Evolutionary conservation across 2,888 invertebrate species (phyloP).

Genomic region (Chrysolina oricalcia): DNA sequence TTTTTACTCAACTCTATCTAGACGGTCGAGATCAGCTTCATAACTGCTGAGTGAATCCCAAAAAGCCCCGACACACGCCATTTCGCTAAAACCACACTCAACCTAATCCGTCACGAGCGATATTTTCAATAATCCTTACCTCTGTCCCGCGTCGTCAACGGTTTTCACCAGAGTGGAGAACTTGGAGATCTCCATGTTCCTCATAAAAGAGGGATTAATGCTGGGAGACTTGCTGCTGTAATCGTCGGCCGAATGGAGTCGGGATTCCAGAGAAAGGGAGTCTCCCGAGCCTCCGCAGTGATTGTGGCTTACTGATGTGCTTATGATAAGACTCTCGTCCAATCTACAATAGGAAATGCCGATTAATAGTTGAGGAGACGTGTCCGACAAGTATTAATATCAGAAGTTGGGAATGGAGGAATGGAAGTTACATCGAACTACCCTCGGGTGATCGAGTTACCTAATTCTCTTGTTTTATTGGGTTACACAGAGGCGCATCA

Average conservation of each 20-base stretch:
- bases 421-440: not conserved
- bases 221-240: slow-evolving; percentile 53
- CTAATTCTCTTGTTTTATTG: not conserved
- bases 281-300: slow-evolving; percentile 57
- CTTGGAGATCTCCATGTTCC: slow-evolving; percentile 70
- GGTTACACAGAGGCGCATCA: not conserved
- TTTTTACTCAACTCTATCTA: no score
- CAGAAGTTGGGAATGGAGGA: slow-evolving; percentile 21
- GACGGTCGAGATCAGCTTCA: no score
- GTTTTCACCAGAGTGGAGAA: slow-evolving; percentile 68
- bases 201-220: slow-evolving; percentile 68
- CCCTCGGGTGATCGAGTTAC: not conserved
- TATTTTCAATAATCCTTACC: slow-evolving; percentile 37
- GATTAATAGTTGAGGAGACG: slow-evolving; percentile 1
- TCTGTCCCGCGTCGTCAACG: slow-evolving; percentile 56
- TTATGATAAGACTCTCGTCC: slow-evolving; percentile 77
- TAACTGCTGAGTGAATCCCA: not conserved
- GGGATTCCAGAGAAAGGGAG: slow-evolving; percentile 63
- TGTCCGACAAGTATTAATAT: not conserved
- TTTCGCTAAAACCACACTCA: not conserved
- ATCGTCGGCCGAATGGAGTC: slow-evolving; percentile 60
- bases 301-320: slow-evolving; percentile 56
- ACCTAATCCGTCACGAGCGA: not conserved
- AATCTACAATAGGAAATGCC: slow-evolving; percentile 65
- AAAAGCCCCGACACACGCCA: not conserved